Percentiles rank a stretch among this genome's conserved stretches.
Conservation (phyloP, 2,797 vertebrate genomes). For the Alectoris magna region DNA sequence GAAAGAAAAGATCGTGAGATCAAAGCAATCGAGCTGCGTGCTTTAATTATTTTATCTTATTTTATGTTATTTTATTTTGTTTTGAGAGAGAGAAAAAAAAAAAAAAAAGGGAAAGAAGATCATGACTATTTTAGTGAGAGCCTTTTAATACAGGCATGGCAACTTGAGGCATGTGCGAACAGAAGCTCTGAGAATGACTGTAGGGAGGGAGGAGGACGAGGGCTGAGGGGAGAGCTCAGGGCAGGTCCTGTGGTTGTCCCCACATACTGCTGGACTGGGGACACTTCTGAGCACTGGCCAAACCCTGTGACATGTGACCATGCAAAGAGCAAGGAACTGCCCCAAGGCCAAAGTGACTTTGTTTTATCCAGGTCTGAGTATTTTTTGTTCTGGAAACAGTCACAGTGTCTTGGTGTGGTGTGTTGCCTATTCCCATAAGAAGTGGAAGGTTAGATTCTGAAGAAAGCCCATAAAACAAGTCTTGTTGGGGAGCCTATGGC, state of each 20-base stretch:
- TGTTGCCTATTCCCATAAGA: not conserved
- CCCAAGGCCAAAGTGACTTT: not conserved
- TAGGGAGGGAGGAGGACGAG: not conserved
- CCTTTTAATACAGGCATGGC: not conserved
- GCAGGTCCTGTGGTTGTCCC: not conserved
- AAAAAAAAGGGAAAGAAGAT: not conserved
- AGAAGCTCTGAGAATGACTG: not conserved
- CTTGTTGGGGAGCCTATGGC: not conserved
- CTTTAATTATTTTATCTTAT: not conserved
- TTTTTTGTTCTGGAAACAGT: not conserved
- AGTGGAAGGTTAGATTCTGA: not conserved
- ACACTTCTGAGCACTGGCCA: not conserved
- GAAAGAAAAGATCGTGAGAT: not conserved
- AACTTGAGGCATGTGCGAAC: not conserved
- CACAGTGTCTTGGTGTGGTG: not conserved
- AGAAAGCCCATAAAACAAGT: not conserved
- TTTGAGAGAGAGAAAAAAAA: not conserved
- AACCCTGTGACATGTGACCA: not conserved
- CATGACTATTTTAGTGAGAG: not conserved
- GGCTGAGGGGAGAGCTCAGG: not conserved
- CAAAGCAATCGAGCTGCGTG: not conserved
- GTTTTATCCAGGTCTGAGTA: not conserved
- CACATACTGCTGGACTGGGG: fast-evolving
- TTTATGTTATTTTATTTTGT: no score
- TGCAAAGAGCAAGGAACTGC: not conserved